Evolutionary conservation across 2,888 invertebrate genomes (phyloP).

Genomic region (Campoplex capitator): DNA sequence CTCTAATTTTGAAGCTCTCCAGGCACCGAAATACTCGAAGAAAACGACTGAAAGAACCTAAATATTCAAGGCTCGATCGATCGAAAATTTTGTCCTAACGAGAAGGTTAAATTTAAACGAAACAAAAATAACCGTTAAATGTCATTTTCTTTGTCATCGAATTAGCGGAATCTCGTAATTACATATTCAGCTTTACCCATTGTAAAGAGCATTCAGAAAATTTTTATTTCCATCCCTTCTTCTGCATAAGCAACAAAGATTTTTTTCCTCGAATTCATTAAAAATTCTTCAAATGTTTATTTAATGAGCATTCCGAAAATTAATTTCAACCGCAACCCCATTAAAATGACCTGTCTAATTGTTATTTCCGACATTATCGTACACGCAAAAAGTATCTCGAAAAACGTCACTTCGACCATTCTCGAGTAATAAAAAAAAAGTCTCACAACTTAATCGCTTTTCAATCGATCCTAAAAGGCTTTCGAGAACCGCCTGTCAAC

Average conservation of each 20-base stretch:
- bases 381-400: not conserved
- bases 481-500: not conserved
- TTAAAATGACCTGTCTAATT: not conserved
- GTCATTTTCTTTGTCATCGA: not conserved
- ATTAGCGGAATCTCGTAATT: not conserved
- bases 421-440: not conserved
- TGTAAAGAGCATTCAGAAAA: not conserved
- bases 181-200: not conserved
- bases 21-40: not conserved
- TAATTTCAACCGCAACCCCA: too few species aligned
- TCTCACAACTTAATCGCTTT: not conserved
- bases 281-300: not conserved
- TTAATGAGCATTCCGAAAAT: not conserved
- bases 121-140: not conserved
- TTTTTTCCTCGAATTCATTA: not conserved
- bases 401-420: not conserved
- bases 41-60: not conserved
- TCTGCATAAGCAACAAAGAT: not conserved
- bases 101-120: not conserved
- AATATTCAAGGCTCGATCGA: conserved; percentile 3
- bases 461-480: not conserved
- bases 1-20: not conserved
- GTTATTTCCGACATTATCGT: not conserved
- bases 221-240: not conserved
- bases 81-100: not conserved